These are phyloP conservation scores for Stegana nigrithorax DNA, from an alignment of 2,888 invertebrate species.

Conservation along the genomic window DNA sequence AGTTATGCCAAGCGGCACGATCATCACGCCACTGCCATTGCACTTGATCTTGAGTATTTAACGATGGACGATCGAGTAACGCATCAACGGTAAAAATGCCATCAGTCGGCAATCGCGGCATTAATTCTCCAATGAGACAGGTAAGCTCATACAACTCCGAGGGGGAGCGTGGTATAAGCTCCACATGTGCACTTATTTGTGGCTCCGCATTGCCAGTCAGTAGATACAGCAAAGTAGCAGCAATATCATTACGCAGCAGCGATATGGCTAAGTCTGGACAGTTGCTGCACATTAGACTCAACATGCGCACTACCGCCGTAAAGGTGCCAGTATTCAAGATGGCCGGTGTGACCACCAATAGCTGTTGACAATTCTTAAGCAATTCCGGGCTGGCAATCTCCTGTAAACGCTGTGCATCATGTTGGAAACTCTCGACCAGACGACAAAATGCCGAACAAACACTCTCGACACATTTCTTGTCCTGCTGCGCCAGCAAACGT, in stretches of 20 bases:
- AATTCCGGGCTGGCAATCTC: slow-evolving; percentile 92
- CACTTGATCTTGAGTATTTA: slow-evolving; percentile 79
- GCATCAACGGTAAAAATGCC: slow-evolving; percentile 96
- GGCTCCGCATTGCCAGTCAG: slow-evolving; percentile 87
- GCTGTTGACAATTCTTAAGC: slow-evolving; percentile 91
- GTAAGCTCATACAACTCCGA: slow-evolving; percentile 98
- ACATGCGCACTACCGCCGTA: slow-evolving; percentile 94
- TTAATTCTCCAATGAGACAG: slow-evolving; percentile 94
- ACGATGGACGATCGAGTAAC: slow-evolving; percentile 81
- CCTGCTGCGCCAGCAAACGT: slow-evolving; percentile 83
- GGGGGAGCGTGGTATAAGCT: slow-evolving; percentile 89
- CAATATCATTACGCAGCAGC: slow-evolving; percentile 93
- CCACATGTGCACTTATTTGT: slow-evolving; percentile 72
- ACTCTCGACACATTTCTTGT: slow-evolving; percentile 98
- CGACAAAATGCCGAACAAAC: slow-evolving; percentile 97
- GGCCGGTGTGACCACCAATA: slow-evolving; percentile 93
- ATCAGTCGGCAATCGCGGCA: slow-evolving; percentile 95
- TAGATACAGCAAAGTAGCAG: slow-evolving; percentile 93
- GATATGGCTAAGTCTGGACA: slow-evolving; percentile 95
- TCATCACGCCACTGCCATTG: slow-evolving; percentile 99
- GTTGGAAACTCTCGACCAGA: slow-evolving; percentile 95
- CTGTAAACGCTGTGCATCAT: slow-evolving; percentile 88
- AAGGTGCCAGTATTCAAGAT: slow-evolving; percentile 94
- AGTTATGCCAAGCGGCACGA: slow-evolving; percentile 91
- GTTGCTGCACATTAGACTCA: slow-evolving; percentile 95